These are phyloP conservation scores for Poliocrania exsul DNA, from an alignment of 2,797 vertebrate genomes.

Conservation along the genomic window DNA sequence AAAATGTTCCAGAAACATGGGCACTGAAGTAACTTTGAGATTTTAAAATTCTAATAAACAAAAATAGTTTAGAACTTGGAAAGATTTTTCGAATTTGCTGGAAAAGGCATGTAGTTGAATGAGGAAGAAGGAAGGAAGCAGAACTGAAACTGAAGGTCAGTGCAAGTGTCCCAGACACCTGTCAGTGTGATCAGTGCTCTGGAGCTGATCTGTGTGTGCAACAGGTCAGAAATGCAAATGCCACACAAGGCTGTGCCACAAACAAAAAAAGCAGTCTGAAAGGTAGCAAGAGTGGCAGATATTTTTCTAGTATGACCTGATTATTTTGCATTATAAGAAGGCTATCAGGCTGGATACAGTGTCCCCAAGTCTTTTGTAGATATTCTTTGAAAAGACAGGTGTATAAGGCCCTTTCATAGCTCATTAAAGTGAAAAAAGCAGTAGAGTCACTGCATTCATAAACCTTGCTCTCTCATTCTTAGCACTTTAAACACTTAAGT, in stretches of 20 bases:
- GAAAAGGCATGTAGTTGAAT: not conserved
- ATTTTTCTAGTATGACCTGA: not conserved
- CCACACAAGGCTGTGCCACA: rapidly evolving
- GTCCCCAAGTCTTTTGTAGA: not conserved
- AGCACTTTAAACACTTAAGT: not conserved
- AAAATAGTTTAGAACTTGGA: not conserved
- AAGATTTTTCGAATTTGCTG: not conserved
- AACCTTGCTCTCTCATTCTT: not conserved
- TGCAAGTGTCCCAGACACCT: not conserved
- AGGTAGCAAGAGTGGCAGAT: not conserved
- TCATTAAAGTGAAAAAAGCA: not conserved
- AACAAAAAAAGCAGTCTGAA: not conserved
- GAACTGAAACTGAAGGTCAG: not conserved
- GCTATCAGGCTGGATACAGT: not conserved
- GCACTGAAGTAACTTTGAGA: not conserved
- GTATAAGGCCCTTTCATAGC: not conserved
- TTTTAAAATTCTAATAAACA: not conserved
- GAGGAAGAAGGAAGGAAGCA: not conserved
- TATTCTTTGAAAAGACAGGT: not conserved
- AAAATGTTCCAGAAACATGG: not conserved
- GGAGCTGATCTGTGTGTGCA: not conserved
- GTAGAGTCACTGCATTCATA: not conserved
- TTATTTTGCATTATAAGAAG: not conserved
- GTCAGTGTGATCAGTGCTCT: rapidly evolving
- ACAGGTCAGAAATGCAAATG: not conserved